phyloP scores from a whole-genome alignment of 2,888 invertebrate genomes.

The Norana najaformis region DNA sequence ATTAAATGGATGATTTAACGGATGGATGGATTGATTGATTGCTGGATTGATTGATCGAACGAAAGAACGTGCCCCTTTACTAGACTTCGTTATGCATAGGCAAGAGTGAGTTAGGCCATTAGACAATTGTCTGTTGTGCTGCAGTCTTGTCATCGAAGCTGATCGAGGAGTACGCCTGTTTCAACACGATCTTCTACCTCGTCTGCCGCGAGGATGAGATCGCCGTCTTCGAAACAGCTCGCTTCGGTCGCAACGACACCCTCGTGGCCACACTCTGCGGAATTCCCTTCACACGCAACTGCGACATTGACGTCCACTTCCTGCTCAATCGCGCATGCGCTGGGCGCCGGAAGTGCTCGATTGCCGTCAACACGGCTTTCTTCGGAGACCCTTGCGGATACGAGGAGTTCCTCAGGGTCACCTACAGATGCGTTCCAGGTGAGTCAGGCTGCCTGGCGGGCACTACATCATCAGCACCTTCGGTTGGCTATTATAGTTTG shows the following conservation, averaged over 20 bases:
- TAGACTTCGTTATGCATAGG: no score
- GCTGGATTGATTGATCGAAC: no score
- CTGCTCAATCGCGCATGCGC: constrained; percentile 43
- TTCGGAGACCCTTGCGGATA: constrained; percentile 46
- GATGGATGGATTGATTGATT: no score
- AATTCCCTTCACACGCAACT: constrained; percentile 39
- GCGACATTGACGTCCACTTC: constrained; percentile 45
- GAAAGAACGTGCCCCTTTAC: no score
- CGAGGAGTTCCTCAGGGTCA: constrained; percentile 27
- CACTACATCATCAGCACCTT: background rate
- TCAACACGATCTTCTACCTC: constrained; percentile 20
- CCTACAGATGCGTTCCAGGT: constrained; percentile 25
- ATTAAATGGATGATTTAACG: no score
- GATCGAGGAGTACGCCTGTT: constrained; percentile 29
- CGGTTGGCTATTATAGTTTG: background rate
- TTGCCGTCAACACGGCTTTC: constrained; percentile 41
- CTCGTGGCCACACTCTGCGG: constrained; percentile 39
- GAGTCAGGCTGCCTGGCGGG: background rate
- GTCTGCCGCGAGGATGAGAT: constrained; percentile 31
- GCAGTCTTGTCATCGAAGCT: background rate
- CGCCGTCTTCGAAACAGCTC: constrained; percentile 40
- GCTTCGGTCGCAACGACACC: constrained; percentile 44
- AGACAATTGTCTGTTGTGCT: background rate
- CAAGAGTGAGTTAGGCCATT: no score
- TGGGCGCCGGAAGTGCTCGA: constrained; percentile 38